These are phyloP conservation scores for Camptogramma bilineatum DNA, from an alignment of 2,888 invertebrate genomes.

Conservation along the genomic window DNA sequence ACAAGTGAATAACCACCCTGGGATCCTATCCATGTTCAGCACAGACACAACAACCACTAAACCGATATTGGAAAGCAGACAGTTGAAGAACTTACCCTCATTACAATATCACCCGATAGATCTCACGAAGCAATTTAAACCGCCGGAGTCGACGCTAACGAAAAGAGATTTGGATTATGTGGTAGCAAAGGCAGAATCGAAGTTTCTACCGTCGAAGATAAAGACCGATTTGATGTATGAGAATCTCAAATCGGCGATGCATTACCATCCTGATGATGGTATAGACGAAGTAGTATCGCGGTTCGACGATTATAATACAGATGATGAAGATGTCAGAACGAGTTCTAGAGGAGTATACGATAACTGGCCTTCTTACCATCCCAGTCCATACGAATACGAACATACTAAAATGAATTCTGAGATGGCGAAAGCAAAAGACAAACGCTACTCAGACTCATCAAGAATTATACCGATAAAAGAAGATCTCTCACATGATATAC, in stretches of 20 bases:
- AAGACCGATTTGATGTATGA: constrained; percentile 55
- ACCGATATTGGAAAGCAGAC: constrained; percentile 34
- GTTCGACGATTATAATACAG: constrained; percentile 56
- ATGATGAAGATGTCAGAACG: constrained; percentile 69
- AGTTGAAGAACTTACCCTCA: constrained; percentile 8
- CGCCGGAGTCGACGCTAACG: constrained; percentile 30
- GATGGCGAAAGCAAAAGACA: constrained; percentile 67
- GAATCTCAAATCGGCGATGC: constrained; percentile 57
- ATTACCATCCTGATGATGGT: constrained; percentile 51
- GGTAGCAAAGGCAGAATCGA: constrained; percentile 50
- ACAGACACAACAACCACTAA: constrained; percentile 25
- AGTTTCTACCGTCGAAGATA: constrained; percentile 49
- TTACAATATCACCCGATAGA: constrained; percentile 24
- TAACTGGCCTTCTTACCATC: constrained; percentile 67
- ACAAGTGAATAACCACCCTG: constrained; percentile 51
- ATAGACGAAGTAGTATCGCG: constrained; percentile 42
- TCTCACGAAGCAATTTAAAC: constrained; percentile 21
- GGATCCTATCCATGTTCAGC: constrained; percentile 43
- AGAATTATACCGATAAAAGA: constrained; percentile 72
- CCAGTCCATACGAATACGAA: constrained; percentile 66
- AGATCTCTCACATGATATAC: constrained; percentile 57
- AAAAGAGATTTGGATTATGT: constrained; percentile 48
- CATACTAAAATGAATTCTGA: constrained; percentile 54
- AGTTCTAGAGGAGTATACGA: constrained; percentile 60
- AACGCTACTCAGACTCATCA: constrained; percentile 57